These are phyloP conservation scores for Phaethornis superciliosus DNA, from an alignment of 2,113 vertebrate genomes.

Conservation along the genomic window DNA sequence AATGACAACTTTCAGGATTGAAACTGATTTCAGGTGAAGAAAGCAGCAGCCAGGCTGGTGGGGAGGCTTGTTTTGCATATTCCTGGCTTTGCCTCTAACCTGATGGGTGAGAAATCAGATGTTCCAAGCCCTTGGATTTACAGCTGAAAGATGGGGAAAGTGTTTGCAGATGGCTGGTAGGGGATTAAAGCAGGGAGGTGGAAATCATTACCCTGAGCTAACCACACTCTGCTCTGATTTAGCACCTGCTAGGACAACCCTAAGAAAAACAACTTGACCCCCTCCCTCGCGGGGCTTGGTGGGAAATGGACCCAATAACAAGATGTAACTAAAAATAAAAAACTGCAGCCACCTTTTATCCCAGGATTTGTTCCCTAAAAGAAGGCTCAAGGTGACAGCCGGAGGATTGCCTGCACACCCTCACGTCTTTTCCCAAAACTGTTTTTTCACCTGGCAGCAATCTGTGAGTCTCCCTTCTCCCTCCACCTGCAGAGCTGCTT, in stretches of 20 bases:
- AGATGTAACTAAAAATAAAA: background rate
- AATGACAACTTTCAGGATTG: background rate
- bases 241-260: background rate
- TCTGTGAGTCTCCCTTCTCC: background rate
- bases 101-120: background rate
- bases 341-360: conserved; percentile 4
- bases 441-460: conserved; percentile 53
- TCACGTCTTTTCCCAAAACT: background rate
- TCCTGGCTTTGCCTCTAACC: background rate
- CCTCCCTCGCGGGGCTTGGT: background rate
- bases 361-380: background rate
- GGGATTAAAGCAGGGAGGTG: conserved; percentile 15
- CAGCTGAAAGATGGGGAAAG: background rate
- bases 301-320: background rate
- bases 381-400: background rate
- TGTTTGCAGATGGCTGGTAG: conserved; percentile 39
- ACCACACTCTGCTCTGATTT: background rate
- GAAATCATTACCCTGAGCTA: conserved; percentile 16
- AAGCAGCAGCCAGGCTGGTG: background rate
- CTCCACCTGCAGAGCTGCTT: background rate
- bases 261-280: background rate
- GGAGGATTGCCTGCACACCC: conserved; percentile 2
- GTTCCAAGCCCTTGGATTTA: background rate
- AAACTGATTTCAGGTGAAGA: background rate
- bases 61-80: background rate